Base-by-base conservation (phyloP, 2,888 invertebrate species). In the Sepioteuthis lessoniana region DNA sequence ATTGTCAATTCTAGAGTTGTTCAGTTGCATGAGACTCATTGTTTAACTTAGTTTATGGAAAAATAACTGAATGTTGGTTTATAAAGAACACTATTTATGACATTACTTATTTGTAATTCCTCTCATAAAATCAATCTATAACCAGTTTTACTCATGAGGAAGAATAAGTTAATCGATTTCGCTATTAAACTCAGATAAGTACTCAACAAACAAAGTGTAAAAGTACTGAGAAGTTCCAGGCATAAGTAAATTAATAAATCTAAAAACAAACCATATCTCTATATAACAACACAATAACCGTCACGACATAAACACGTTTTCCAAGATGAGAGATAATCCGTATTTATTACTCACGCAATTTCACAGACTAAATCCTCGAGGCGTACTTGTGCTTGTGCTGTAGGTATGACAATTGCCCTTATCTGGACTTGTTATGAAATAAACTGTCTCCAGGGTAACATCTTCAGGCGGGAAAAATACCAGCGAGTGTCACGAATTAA, bases 191-290 rank as follows among this genome's bases (percentile, higher is more conserved):
- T n/a, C n/a, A n/a, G n/a, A 55, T 25, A 25, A 55, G 25, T 7
- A 5, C 55, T 55, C 55, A 3, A 55, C 7, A 21, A 55, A 55
- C 10, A 76, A 2, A 31, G 0, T n/a, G 13, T 76, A 13, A 2
- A 8, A 76, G 2, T 0, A n/a, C n/a, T n/a, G 0, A 76, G 13
- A 16, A 5, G 0, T n/a, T 1, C 10, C 3, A n/a, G 31, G 16
- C 76, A 76, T n/a, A 76, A n/a, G 1, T n/a, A 31, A 50, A 50
- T 3, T 10, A 50, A 50, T 2, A 50, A 4, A 21, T 5, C 3
- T 42, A 42, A 3, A 55, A 19, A 55, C 55, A 42, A 5, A 55
- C 28, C 25, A 76, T 76, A 8, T 13, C 16, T 76, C 13, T 76
- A 35, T 76, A 13, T 31, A 7, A 60, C 31, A 60, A 60, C 28